Evolutionary conservation across 2,113 vertebrate genomes (phyloP).

Genomic region (Sarotherodon lohbergeri): DNA sequence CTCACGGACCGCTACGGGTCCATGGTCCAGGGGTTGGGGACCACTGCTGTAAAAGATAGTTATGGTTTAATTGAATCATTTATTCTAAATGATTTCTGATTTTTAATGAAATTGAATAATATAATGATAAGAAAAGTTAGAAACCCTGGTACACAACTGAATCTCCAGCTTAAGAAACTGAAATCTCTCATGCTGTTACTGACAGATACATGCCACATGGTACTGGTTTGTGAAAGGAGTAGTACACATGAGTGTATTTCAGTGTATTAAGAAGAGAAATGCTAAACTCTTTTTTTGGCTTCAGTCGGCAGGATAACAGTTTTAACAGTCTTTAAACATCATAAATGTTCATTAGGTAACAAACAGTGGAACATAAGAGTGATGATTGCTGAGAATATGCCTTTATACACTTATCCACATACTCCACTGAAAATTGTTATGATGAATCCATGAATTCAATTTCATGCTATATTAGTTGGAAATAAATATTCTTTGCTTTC

Average conservation of each 20-base stretch:
- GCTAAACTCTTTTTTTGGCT: fast-evolving
- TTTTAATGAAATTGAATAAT: fast-evolving
- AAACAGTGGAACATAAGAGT: background rate
- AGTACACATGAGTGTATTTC: background rate
- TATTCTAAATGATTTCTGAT: background rate
- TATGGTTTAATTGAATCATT: background rate
- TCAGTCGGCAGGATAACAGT: background rate
- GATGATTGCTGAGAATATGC: fast-evolving
- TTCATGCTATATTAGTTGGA: background rate
- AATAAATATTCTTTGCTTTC: background rate
- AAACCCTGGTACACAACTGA: background rate
- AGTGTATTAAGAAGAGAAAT: background rate
- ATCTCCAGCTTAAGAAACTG: background rate
- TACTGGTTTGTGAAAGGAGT: background rate
- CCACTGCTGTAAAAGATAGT: background rate
- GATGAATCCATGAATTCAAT: background rate
- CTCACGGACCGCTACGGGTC: background rate
- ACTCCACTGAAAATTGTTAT: background rate
- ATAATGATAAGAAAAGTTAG: background rate
- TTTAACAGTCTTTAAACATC: background rate
- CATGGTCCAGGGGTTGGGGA: background rate
- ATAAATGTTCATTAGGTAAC: background rate
- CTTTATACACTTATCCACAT: fast-evolving
- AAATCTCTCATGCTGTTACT: fast-evolving
- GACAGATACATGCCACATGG: background rate